Conservation (phyloP, 2,113 vertebrate species). For the Benitochromis conjunctus region DNA sequence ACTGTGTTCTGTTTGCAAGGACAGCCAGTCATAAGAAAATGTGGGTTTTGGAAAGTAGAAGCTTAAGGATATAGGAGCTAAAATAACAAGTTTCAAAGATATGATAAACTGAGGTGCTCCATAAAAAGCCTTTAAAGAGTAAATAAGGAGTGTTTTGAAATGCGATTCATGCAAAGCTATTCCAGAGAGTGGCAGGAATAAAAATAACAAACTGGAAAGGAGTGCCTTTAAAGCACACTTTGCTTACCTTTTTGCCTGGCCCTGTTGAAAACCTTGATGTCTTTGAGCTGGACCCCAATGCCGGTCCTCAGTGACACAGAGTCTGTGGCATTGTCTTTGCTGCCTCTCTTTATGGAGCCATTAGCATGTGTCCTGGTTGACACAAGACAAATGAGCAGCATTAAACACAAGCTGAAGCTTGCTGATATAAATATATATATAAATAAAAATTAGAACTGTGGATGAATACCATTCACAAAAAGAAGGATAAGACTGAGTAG, state of each 20-base stretch:
- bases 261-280: slow-evolving; percentile 97
- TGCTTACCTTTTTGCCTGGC: slow-evolving; percentile 87
- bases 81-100: neutral
- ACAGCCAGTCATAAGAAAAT: neutral
- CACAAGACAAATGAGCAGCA: neutral
- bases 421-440: neutral
- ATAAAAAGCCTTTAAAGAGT: neutral
- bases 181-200: neutral
- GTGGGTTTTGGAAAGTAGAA: neutral
- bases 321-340: slow-evolving; percentile 92
- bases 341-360: slow-evolving; percentile 94
- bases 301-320: slow-evolving; percentile 89
- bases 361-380: slow-evolving; percentile 89
- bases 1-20: neutral
- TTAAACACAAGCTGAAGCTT: neutral
- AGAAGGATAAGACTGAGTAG: neutral
- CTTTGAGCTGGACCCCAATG: slow-evolving; percentile 95
- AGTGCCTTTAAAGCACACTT: neutral
- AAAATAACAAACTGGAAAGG: neutral
- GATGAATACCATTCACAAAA: neutral
- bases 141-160: neutral
- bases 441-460: neutral
- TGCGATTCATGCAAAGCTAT: neutral
- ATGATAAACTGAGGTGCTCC: neutral
- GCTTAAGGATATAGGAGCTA: neutral